phyloP scores from a whole-genome alignment of 2,888 invertebrate species.

The Pollenia griseotomentosa region DNA sequence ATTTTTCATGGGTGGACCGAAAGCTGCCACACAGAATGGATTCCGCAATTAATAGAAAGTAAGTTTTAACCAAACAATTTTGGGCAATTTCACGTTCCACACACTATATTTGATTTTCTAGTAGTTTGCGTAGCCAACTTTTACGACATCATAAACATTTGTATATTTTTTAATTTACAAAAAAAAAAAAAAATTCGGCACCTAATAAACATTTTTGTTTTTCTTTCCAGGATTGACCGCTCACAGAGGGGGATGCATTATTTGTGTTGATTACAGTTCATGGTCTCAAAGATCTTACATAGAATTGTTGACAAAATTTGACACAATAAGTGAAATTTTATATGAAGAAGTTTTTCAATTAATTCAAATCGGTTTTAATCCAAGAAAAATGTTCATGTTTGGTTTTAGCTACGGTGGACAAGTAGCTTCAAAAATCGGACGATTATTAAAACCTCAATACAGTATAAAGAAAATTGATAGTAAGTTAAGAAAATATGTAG shows the following conservation, averaged over 20 bases:
- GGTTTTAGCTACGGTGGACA: slow-evolving; percentile 84
- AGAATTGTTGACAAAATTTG: slow-evolving; percentile 79
- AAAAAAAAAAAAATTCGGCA: too few species aligned
- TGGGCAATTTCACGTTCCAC: not conserved
- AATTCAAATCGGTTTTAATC: slow-evolving; percentile 79
- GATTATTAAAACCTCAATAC: slow-evolving; percentile 76
- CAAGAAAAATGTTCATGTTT: slow-evolving; percentile 80
- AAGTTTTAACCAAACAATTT: slow-evolving; percentile 62
- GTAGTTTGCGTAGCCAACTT: not conserved
- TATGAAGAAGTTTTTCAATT: slow-evolving; percentile 77
- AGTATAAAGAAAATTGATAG: slow-evolving; percentile 82
- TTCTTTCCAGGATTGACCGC: slow-evolving; percentile 78
- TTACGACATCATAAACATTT: too few species aligned
- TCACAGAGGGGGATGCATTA: slow-evolving; percentile 82
- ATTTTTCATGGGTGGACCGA: slow-evolving; percentile 83
- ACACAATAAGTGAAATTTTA: slow-evolving; percentile 78
- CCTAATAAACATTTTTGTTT: not conserved
- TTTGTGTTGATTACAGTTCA: slow-evolving; percentile 82
- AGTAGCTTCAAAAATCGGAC: slow-evolving; percentile 81
- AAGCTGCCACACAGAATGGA: slow-evolving; percentile 81
- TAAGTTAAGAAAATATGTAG: slow-evolving; percentile 70
- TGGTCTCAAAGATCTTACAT: slow-evolving; percentile 81
- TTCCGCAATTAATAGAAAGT: slow-evolving; percentile 79
- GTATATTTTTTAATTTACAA: too few species aligned
- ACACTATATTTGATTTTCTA: not conserved